Evolutionary conservation across 2,888 invertebrate genomes (phyloP).

Genomic region (Drosophila meridiana): DNA sequence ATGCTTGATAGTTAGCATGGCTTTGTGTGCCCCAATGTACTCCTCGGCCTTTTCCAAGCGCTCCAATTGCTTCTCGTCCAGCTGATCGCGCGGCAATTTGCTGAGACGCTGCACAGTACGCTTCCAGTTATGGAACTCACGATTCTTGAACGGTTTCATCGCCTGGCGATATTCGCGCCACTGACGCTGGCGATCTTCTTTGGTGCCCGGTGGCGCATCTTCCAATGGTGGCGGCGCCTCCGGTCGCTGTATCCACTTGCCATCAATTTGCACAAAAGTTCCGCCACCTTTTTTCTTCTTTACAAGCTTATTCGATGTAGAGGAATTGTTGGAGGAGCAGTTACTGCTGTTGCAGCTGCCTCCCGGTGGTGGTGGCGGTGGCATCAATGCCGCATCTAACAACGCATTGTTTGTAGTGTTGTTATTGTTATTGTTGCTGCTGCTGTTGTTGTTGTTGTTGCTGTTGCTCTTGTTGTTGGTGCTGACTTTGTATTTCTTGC

Average conservation of each 20-base stretch:
- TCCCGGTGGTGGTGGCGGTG: slow-evolving; percentile 55
- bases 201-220: slow-evolving; percentile 64
- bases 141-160: slow-evolving; percentile 82
- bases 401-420: slow-evolving; percentile 19
- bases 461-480: slow-evolving; percentile 23
- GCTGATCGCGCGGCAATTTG: slow-evolving; percentile 62
- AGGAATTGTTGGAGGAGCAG: slow-evolving; percentile 1
- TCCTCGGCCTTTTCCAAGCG: slow-evolving; percentile 74
- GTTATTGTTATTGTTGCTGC: slow-evolving; percentile 26
- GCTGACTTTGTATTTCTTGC: slow-evolving; percentile 13
- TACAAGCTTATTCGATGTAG: slow-evolving; percentile 15
- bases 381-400: slow-evolving; percentile 53
- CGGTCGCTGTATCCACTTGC: slow-evolving; percentile 70
- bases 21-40: slow-evolving; percentile 69
- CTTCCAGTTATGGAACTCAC: slow-evolving; percentile 78
- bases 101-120: slow-evolving; percentile 78
- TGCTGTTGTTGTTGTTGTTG: slow-evolving; percentile 15
- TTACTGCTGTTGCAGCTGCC: slow-evolving; percentile 6
- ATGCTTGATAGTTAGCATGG: slow-evolving; percentile 71
- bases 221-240: slow-evolving; percentile 66
- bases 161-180: slow-evolving; percentile 80
- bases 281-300: slow-evolving; percentile 60
- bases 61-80: slow-evolving; percentile 70
- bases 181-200: slow-evolving; percentile 72
- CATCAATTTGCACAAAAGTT: slow-evolving; percentile 62